Conservation (phyloP, 1,140 invertebrate species). For the Lutraria rhynchaena region DNA sequence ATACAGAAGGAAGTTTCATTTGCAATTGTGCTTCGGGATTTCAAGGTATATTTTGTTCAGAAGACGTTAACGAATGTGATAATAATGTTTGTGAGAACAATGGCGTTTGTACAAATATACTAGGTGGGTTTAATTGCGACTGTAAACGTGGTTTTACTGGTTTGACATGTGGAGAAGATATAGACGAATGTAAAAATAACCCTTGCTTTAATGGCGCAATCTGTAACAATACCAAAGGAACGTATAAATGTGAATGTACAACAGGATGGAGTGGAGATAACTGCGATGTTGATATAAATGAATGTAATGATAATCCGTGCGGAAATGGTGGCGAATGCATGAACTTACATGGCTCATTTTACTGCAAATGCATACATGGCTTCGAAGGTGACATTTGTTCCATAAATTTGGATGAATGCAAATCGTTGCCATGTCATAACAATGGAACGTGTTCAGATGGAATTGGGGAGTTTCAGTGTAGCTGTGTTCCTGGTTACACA, state of each 20-base stretch:
- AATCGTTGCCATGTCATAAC: conserved; percentile 28
- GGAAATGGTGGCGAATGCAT: not conserved
- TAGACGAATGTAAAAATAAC: not conserved
- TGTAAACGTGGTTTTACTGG: conserved; percentile 10
- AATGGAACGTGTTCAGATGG: conserved; percentile 36
- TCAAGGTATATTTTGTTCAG: not conserved
- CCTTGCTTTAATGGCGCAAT: not conserved
- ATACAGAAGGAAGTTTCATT: no score
- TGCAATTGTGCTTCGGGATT: not conserved
- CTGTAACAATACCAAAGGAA: conserved; percentile 3
- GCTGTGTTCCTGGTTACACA: conserved; percentile 17
- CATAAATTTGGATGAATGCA: conserved; percentile 42
- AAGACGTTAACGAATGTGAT: not conserved
- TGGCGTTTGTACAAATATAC: conserved; percentile 31
- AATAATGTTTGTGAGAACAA: not conserved
- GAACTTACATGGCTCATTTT: not conserved
- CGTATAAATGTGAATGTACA: not conserved
- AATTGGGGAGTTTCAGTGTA: conserved; percentile 26
- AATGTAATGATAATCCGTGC: not conserved
- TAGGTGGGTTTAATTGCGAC: conserved; percentile 25
- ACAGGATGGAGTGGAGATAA: conserved; percentile 23
- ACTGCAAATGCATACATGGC: not conserved
- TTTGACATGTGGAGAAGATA: not conserved
- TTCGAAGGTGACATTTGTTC: conserved; percentile 9
- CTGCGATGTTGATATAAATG: conserved; percentile 7